A percentile compares a stretch with the other conserved stretches of the same genome.
Evolutionary conservation across 2,113 vertebrate genomes (phyloP).

Genomic region (Shinisaurus crocodilurus): DNA sequence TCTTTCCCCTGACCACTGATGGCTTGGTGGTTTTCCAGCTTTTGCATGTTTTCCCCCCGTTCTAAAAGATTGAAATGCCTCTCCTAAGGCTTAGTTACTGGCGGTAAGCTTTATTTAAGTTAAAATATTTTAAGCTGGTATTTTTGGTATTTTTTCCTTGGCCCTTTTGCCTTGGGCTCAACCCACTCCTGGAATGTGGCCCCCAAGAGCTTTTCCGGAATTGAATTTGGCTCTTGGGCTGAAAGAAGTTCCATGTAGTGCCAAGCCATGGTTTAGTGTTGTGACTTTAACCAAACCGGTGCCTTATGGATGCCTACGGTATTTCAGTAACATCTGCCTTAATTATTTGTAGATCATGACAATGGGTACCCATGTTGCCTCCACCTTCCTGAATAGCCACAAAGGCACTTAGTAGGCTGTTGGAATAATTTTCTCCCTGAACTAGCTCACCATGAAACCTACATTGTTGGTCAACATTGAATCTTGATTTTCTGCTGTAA

Average conservation of each 20-base stretch:
- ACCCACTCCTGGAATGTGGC: no score
- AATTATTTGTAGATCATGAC: neutral
- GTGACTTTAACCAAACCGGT: neutral
- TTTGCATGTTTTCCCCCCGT: no score
- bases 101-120: no score
- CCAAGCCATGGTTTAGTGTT: neutral
- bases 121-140: no score
- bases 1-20: no score
- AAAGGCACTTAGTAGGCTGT: neutral
- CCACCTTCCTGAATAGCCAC: neutral
- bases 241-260: neutral
- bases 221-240: no score
- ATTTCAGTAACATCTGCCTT: neutral
- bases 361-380: neutral
- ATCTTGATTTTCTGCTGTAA: neutral
- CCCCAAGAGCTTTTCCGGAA: no score
- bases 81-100: no score
- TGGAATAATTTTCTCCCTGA: neutral
- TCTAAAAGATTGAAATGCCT: no score
- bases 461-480: neutral
- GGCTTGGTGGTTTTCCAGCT: no score
- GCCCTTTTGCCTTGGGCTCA: no score
- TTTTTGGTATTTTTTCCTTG: no score
- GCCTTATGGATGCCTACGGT: neutral
- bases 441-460: neutral